Base-by-base conservation (phyloP, 2,113 vertebrate species). In the Chionodraco myersi region DNA sequence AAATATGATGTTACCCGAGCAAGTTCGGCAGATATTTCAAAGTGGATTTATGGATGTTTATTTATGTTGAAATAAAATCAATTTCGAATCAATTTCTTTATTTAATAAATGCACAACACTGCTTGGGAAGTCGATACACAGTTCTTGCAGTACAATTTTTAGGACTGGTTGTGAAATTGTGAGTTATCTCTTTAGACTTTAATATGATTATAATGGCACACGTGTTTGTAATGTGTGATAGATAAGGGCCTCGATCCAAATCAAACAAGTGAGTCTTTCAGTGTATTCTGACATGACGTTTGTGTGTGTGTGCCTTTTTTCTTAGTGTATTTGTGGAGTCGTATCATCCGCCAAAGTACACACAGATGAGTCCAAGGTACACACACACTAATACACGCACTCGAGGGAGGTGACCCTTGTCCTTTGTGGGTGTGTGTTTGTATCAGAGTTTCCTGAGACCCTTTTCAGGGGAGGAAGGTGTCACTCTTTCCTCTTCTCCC, bases 351-450 rank as follows among this genome's bases (percentile, higher is more conserved):
- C 48, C 61, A 72, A 84, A 72, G 72, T 75, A 78, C 82, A 81
- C 75, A 53, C 75, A 62, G 64, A 69, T 72, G 80, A 79, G 78
- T 81, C 75, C 78, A 83, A 82, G 84, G 71, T 83, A 89, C 67
- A 34, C 66, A 84, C 66, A 36, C 49, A 48, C 58, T 14, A n/a
- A 8, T 2, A 72, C 13, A 69, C 52, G 51, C 78, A 51, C 54
- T 26, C 9, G 14, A 23, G 34, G 64, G 36, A 63, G 65, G n/a
- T 81, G 62, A 77, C 64, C 23, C 59, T 60, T 49, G 53, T 34
- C 26, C 36, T 67, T 15, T 65, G 57, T 52, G 49, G 10, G 56
- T 77, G 59, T 44, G 36, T 44, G 60, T 36, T 6, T 41, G 6
- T 3, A 0, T 18, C 41, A 26, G 48, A 1, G 34, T 41, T 26